A percentile compares a stretch with the other conserved stretches of the same genome.
Evolutionary conservation across 35 echinoderm and acorn worm species (phyloP).

Genomic region (Hemicentrotus pulcherrimus): DNA sequence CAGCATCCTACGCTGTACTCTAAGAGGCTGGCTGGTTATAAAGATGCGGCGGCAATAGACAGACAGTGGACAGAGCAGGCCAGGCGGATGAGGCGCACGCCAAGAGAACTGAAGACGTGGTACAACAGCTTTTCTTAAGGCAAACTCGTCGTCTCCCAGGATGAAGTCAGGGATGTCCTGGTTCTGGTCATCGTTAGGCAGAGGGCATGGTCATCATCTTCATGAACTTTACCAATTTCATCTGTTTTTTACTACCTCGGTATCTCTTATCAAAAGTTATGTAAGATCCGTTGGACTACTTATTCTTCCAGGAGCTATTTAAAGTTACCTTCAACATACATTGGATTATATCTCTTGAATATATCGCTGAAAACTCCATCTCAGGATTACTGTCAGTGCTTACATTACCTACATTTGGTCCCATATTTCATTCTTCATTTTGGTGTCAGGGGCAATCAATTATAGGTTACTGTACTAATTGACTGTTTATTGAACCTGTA

Average conservation of each 20-base stretch:
- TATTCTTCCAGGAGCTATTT: background rate
- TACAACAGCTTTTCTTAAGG: no score
- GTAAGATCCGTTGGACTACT: constrained; percentile 17
- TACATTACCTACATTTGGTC: background rate
- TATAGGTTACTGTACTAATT: background rate
- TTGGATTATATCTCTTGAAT: background rate
- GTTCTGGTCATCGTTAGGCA: no score
- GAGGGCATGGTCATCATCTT: no score
- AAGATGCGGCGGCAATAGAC: no score
- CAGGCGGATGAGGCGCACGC: background rate
- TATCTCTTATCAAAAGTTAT: background rate
- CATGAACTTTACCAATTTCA: no score
- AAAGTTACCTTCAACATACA: background rate
- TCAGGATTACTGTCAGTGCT: background rate
- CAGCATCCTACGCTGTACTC: no score
- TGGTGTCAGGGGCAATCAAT: background rate
- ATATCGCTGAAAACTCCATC: background rate
- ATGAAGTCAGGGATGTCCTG: no score
- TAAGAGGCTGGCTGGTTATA: no score
- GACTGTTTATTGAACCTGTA: background rate
- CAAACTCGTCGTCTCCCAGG: no score
- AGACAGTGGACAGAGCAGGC: constrained; percentile 13
- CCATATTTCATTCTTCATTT: background rate
- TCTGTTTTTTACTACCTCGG: no score
- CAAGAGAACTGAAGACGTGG: background rate